Base-by-base conservation (phyloP, 1,140 invertebrate genomes). In the Ostrea edulis region DNA sequence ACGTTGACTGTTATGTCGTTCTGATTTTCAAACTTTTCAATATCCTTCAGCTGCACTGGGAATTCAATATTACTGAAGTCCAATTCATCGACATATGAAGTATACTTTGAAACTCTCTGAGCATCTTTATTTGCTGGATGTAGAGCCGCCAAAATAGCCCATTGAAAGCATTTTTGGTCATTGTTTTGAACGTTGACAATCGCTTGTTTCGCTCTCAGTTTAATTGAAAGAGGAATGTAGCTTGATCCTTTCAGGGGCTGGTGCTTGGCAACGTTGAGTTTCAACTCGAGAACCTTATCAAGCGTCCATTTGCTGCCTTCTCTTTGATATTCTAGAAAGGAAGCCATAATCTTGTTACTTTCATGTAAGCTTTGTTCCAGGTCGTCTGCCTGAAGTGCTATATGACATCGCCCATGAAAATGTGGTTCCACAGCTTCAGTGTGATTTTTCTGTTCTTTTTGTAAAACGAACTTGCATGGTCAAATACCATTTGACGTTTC, bases 121-220 rank as follows among this genome's bases (percentile, higher is more conserved):
- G n/a, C n/a, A n/a, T n/a, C n/a, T n/a, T n/a, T n/a, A n/a, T n/a
- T n/a, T n/a, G n/a, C n/a, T 3, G 83, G 11, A 29, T 86, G 53
- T 0, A 86, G 29, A 44, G 54, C 71, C 20, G 89, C 68, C 17
- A 88, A 65, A 2, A 90, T 51, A 22, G 84, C 68, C 89, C 86
- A 90, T 65, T 82, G 71, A 54, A 90, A 88, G 25, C 87, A 90
- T 88, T 90, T 88, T 2, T 90, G 54, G 51, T 90, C 85, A 1
- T 77, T 86, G 77, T 88, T 90, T 25, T 86, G 55, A 0, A 87
- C 65, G 29, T 88, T 90, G 53, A 88, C 58, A 22, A 86, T 84
- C 25, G 89, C 87, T 9, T 88, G 52, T 5, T 86, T 90, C 88
- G 71, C 8, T 62, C 81, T 83, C n/a, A 90, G 17, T 52, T 68